Evolutionary conservation across 2,888 invertebrate genomes (phyloP), one percentile per base, ranked within the genome.

Genomic region (Corythucha ciliata): DNA sequence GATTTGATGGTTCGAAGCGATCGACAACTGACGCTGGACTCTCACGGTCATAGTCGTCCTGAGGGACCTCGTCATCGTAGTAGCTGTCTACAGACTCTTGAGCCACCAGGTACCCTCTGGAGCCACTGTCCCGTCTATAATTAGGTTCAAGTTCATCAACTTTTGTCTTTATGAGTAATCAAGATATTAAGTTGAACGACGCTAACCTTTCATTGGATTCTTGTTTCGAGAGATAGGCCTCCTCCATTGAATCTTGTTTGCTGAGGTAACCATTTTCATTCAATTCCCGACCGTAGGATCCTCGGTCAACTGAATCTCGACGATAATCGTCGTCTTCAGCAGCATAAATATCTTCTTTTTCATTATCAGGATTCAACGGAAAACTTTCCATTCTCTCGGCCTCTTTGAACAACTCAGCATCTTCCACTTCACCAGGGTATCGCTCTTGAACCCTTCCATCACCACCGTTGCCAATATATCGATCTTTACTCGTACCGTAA

Each of bases 41-140:
- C 42, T 70, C 72, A 45, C 65, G 65, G 52, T 53, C 54, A 48
- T 59, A 59, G 26, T 59, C 58, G n/a, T 58, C 59, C 8, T 54
- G 47, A 14, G 54, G 36, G 16, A 62, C 57, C 42, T 69, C 69
- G 55, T 73, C 69, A 51, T 69, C 72, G 10, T 67, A 65, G 58
- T 72, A 73, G 59, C 70, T 72, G 48, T 74, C 73, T 5, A 72
- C 63, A 1, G 71, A 70, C 48, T 72, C 73, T 59, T 72, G 71
- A n/a, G 63, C 60, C 42, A 62, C 60, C 25, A 66, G 60, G 39
- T 53, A 55, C 3, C 55, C 49, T 18, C 49, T 14, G 10, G 41
- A 40, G 33, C 42, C 42, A 21, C 33, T 49, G 12, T 49, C 48
- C 14, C 39, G 48, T 29, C 48, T 48, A 14, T 7, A 29, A 29